Base-by-base conservation (phyloP, 2,797 vertebrate species). In the Lacerta bilineata region DNA sequence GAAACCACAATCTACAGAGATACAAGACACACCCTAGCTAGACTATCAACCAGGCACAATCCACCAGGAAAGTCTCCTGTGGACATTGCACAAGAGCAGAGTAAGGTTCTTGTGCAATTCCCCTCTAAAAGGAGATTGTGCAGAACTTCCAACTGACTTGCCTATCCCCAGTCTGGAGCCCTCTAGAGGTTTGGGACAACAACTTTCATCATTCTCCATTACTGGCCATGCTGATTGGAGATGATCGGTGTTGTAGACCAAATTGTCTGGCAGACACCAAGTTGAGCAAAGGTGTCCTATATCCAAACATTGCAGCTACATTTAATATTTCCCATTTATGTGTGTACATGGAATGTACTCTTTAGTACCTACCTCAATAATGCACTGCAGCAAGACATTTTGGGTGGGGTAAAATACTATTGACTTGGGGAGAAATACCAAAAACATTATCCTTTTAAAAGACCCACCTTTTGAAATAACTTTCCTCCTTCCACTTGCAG, bases 391-490 rank as follows among this genome's bases (percentile, higher is more conserved):
- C 33, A 15, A 89, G 39, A 39, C 39, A 39, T 39, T 39, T 39
- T 39, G 39, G 39, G 39, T 39, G 6, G 68, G 71, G 0, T 46
- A 5, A 82, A 50, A 20, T 69, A n/a, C 8, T 75, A 64, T 64
- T 78, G 27, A 46, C 50, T 77, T 39, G 11, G 20, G 61, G 6
- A 9, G 27, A 17, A 41, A 23, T 20, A 61, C 33, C 3, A 36
- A 23, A 82, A 10, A 15, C 13, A 55, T 8, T 27, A 4, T 4
- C 23, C 50, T 69, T 64, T 88, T n/a, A 7, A 50, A 61, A 89
- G 91, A 82, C 29, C 23, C 23, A 7, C 13, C 8, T 80, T 33
- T 74, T 7, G 83, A 90, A 90, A 33, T 87, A 91, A 75, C 68
- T 0, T 85, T 43, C 41, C 66, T 13, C 25, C 68, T 29, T n/a